Base-by-base conservation (phyloP, 2,113 vertebrate species). In the Catharus minimus region DNA sequence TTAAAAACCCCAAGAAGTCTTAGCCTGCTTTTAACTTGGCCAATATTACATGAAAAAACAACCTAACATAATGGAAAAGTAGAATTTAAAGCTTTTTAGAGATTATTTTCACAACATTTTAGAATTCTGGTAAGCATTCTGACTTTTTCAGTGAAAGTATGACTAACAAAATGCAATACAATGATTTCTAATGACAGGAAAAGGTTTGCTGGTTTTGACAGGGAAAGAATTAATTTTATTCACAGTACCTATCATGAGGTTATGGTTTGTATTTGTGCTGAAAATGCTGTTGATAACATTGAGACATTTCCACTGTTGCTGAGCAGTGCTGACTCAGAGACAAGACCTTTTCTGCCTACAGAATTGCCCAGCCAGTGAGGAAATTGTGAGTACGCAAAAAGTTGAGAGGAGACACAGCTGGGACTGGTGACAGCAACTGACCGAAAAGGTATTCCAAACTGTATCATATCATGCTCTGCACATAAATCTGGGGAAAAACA, bases 1-100 rank as follows among this genome's bases (percentile, higher is more conserved):
- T 13, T 8, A 57, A 64, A 67, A 53, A 19, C 0, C 1, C 7
- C 16, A 49, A 32, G 20, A 58, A 62, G 1, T 24, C 8, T 57
- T 53, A n/a, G 9, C 5, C 9, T 52, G 15, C 12, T 57, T 57
- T 57, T 44, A 39, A 33, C 10, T 26, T 23, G 15, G 9, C 7
- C 47, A 32, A 7, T 22, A 53, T 43, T 44, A 26, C 18, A n/a
- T 5, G 5, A 16, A 33, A 50, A 44, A 66, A 53, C 16, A n/a
- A 28, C 2, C 10, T 46, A 23, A 17, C 2, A 61, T 28, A 56
- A 62, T 1, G 49, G 9, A 78, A 74, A 33, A 15, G 5, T 5
- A 39, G 12, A 17, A 38, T 36, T 72, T 64, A 58, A 55, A 33
- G 19, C 5, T 50, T 72, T 65, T 65, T 64, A 30, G 30, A 46